These are phyloP conservation scores for Volucella inflata DNA, from an alignment of 2,888 invertebrate genomes.

Conservation along the genomic window DNA sequence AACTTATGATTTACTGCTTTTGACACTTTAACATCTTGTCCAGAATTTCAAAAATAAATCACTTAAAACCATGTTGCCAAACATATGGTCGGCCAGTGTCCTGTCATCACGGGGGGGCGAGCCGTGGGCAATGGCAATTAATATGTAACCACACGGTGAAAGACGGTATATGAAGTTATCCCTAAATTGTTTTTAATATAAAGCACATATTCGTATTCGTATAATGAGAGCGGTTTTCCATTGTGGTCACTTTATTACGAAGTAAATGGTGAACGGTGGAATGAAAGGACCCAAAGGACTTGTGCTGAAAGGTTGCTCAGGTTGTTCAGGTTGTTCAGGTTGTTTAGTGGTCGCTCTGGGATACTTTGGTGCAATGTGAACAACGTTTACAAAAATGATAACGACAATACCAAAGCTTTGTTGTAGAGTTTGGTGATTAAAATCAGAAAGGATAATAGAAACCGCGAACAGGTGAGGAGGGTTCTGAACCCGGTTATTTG, in stretches of 20 bases:
- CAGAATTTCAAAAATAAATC: conserved; percentile 58
- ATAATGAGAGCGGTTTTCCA: conserved; percentile 58
- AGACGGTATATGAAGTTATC: too few relatives aligned
- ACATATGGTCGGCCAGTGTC: conserved; percentile 57
- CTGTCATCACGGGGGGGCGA: conserved; percentile 40
- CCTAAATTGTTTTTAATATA: conserved; percentile 56
- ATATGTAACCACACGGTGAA: too few relatives aligned
- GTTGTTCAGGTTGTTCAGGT: too few relatives aligned
- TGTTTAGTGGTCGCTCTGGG: conserved; percentile 68
- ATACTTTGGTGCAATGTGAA: conserved; percentile 6
- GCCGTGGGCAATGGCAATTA: too few relatives aligned
- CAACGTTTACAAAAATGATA: conserved; percentile 22
- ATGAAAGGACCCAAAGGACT: conserved; percentile 52
- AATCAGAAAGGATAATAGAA: conserved; percentile 71
- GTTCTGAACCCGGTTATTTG: conserved; percentile 57
- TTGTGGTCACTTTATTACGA: conserved; percentile 67
- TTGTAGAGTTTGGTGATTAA: conserved; percentile 38
- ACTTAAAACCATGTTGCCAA: conserved; percentile 49
- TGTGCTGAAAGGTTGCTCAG: conserved; percentile 63
- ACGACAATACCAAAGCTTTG: conserved; percentile 42
- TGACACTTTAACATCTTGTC: conserved; percentile 43
- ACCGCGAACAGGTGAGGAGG: conserved; percentile 41
- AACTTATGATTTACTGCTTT: too few relatives aligned
- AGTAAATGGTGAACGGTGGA: conserved; percentile 28
- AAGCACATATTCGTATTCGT: conserved; percentile 19